Percentiles rank a stretch among this genome's conserved stretches.
These are phyloP conservation scores for Haplochromis burtoni DNA, from an alignment of 2,113 vertebrate genomes.

Conservation along the genomic window DNA sequence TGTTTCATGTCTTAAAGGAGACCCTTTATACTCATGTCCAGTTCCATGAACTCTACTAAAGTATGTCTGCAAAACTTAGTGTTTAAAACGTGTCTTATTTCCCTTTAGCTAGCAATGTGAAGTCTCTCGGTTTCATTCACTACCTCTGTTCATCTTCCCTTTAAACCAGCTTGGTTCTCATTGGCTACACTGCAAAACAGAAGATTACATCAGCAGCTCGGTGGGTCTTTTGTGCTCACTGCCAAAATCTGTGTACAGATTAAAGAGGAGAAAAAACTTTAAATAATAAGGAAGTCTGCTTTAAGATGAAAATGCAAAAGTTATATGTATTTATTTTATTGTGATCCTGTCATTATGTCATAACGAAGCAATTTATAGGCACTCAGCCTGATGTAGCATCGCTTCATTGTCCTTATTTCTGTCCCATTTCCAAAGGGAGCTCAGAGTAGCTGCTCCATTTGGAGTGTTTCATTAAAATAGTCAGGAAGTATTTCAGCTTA, in stretches of 20 bases:
- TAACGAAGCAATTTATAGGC: neutral
- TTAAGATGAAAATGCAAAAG: neutral
- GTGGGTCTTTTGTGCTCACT: neutral
- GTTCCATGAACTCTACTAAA: neutral
- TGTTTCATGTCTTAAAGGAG: neutral
- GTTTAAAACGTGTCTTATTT: neutral
- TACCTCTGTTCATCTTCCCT: neutral
- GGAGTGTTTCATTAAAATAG: constrained; percentile 14
- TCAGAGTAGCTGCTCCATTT: constrained; percentile 20
- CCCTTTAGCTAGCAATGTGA: neutral
- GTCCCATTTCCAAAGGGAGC: neutral
- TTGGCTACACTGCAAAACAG: neutral
- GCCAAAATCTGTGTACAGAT: neutral
- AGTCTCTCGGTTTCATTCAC: neutral
- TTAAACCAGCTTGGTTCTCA: neutral
- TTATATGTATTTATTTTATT: neutral
- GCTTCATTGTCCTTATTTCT: constrained; percentile 2
- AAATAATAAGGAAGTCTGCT: neutral
- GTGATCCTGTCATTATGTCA: neutral
- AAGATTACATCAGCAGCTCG: neutral
- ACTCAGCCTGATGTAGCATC: neutral
- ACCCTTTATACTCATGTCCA: neutral
- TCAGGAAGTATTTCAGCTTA: neutral
- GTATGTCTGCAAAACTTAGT: neutral
- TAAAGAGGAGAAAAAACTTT: neutral